phyloP scores from a whole-genome alignment of 2,888 invertebrate species.

The Ennomos erosarius region DNA sequence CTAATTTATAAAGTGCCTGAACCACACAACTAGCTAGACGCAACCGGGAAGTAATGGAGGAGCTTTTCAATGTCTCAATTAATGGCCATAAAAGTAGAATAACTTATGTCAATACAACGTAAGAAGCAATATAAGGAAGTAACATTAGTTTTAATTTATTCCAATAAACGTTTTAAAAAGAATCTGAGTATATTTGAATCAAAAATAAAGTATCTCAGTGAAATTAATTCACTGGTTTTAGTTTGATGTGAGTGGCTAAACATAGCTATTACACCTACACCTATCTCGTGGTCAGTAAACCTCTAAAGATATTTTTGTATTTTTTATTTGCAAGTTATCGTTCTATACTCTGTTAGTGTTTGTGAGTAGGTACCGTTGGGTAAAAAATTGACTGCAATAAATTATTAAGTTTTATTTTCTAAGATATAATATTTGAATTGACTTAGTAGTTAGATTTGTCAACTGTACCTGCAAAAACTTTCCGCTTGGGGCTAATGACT shows the following conservation, averaged over 20 bases:
- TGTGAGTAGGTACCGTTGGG: constrained; percentile 6
- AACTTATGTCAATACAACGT: constrained; percentile 4
- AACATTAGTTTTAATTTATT: not conserved
- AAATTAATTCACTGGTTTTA: constrained; percentile 2
- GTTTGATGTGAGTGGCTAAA: not conserved
- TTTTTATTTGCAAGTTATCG: constrained; percentile 31
- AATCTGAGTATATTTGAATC: no score
- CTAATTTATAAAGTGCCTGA: no score
- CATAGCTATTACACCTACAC: not conserved
- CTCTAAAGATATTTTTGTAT: constrained; percentile 15
- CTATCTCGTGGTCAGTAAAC: constrained; percentile 22
- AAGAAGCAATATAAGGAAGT: constrained; percentile 13
- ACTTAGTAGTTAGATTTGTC: constrained; percentile 16
- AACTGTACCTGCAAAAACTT: constrained; percentile 42
- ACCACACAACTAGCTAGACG: not conserved
- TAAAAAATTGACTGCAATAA: not conserved
- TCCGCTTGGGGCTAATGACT: constrained; percentile 58
- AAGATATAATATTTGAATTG: constrained; percentile 13
- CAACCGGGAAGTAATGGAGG: constrained; percentile 13
- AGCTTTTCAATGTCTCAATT: constrained; percentile 15
- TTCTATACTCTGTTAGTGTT: constrained; percentile 23
- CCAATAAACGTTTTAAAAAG: no score
- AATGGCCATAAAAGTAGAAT: constrained; percentile 20
- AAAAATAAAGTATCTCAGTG: no score
- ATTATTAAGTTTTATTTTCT: constrained; percentile 12